These are phyloP conservation scores for Esox masquinongy DNA, from an alignment of 2,797 vertebrate genomes.

Conservation along the genomic window DNA sequence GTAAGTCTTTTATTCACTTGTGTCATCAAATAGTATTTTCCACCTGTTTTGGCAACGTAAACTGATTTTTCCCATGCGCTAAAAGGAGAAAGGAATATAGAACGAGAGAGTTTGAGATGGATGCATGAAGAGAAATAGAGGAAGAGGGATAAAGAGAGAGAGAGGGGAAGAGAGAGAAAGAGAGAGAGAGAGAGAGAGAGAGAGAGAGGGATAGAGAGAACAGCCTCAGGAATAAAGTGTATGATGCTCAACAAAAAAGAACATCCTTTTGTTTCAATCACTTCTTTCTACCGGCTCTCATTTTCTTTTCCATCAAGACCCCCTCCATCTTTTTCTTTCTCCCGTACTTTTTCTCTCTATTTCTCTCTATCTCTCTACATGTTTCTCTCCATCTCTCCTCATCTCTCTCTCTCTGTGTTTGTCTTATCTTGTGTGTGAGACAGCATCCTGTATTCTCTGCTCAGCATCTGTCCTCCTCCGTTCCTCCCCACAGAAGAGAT, in stretches of 20 bases:
- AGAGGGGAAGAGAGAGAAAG: slow-evolving; percentile 17
- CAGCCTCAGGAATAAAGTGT: slow-evolving; percentile 46
- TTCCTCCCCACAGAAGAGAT: no score
- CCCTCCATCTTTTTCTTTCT: neutral
- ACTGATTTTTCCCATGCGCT: no score
- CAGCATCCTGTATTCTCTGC: no score
- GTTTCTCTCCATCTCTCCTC: neutral
- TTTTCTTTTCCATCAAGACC: neutral
- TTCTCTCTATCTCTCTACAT: neutral
- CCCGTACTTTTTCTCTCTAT: neutral
- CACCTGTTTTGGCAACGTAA: no score
- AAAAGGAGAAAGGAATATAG: slow-evolving; percentile 24
- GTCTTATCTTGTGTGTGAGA: no score
- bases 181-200: slow-evolving; percentile 22
- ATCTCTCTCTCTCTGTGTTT: neutral
- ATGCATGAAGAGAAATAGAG: neutral
- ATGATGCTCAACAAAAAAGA: no score
- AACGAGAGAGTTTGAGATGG: slow-evolving; percentile 17
- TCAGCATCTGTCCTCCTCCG: no score
- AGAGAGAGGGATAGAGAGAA: slow-evolving; percentile 27
- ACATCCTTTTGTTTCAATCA: no score
- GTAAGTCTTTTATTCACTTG: no score
- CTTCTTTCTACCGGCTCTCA: neutral
- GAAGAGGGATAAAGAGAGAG: neutral
- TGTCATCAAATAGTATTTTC: no score